These are phyloP conservation scores for Caenorhabditis sp. DNA, from an alignment of 2,888 invertebrate species.

Conservation along the genomic window DNA sequence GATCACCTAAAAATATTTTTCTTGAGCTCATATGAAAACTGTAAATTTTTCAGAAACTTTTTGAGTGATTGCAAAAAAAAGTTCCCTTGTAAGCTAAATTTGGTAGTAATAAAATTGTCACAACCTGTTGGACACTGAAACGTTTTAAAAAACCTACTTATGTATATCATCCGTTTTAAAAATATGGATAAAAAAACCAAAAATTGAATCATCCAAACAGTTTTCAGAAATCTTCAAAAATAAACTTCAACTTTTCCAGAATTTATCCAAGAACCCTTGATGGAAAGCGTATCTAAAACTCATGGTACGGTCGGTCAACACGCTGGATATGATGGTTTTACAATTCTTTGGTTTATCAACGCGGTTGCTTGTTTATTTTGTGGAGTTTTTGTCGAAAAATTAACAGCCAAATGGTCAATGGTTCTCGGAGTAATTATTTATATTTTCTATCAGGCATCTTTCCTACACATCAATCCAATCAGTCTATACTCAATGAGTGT, in stretches of 20 bases:
- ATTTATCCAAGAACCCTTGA: constrained; percentile 38
- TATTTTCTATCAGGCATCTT: constrained; percentile 22
- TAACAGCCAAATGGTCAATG: constrained; percentile 40
- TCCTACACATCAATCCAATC: constrained; percentile 13
- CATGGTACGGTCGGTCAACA: constrained; percentile 20
- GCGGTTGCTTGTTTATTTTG: constrained; percentile 25
- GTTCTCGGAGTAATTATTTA: constrained; percentile 21
- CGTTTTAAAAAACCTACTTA: too few species aligned
- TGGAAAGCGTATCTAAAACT: constrained; percentile 13
- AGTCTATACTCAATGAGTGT: constrained; percentile 23
- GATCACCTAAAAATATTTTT: too few species aligned
- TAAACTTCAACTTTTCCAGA: constrained; percentile 20
- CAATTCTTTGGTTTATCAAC: constrained; percentile 35
- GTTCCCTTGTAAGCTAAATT: too few species aligned
- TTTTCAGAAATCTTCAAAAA: too few species aligned
- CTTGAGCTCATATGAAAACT: too few species aligned
- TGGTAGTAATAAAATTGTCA: too few species aligned
- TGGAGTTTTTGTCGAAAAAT: constrained; percentile 24
- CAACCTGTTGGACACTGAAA: too few species aligned
- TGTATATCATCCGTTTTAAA: too few species aligned
- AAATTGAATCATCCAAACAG: too few species aligned
- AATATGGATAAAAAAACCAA: too few species aligned
- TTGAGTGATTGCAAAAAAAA: too few species aligned
- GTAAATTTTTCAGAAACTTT: too few species aligned
- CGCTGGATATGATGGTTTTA: constrained; percentile 38